Percentiles rank a stretch among this genome's conserved stretches.
Conservation (phyloP, 2,888 invertebrate species). For the Stramonita haemastoma region DNA sequence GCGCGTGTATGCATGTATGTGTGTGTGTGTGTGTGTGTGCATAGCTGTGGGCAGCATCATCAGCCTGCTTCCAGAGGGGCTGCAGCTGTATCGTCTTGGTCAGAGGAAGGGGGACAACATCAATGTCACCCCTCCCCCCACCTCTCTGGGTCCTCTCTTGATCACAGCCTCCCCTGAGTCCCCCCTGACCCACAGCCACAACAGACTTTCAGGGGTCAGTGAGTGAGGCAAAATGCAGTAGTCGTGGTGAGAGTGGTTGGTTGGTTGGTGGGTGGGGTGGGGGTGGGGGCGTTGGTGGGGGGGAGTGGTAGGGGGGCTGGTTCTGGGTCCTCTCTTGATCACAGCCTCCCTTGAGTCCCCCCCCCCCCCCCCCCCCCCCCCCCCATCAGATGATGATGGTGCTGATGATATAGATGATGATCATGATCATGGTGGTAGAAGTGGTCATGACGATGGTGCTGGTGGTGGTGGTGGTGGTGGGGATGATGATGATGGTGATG, state of each 20-base stretch:
- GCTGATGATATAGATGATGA: too few species aligned
- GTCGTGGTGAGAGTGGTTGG: too few species aligned
- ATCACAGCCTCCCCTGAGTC: constrained; percentile 59
- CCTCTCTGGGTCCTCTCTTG: constrained; percentile 62
- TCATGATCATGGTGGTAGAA: too few species aligned
- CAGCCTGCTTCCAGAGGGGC: constrained; percentile 51
- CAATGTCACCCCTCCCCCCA: constrained; percentile 52
- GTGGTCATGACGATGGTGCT: too few species aligned
- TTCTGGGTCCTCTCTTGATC: constrained; percentile 62
- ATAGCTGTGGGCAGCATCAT: constrained; percentile 67
- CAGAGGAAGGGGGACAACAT: constrained; percentile 47
- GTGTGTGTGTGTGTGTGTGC: neutral
- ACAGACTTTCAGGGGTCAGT: constrained; percentile 60
- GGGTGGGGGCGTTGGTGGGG: too few species aligned
- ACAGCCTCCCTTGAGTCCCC: constrained; percentile 56
- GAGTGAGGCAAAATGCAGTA: too few species aligned
- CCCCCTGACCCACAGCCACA: too few species aligned
- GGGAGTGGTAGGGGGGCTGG: too few species aligned
- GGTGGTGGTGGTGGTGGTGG: too few species aligned
- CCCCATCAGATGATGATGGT: constrained; percentile 36
- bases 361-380: constrained; percentile 61
- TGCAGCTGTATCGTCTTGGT: constrained; percentile 61
- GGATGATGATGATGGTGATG: too few species aligned
- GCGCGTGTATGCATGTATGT: too few species aligned
- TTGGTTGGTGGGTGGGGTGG: too few species aligned